Evolutionary conservation across 2,888 invertebrate species (phyloP).

Genomic region (Tiliacea aurago): DNA sequence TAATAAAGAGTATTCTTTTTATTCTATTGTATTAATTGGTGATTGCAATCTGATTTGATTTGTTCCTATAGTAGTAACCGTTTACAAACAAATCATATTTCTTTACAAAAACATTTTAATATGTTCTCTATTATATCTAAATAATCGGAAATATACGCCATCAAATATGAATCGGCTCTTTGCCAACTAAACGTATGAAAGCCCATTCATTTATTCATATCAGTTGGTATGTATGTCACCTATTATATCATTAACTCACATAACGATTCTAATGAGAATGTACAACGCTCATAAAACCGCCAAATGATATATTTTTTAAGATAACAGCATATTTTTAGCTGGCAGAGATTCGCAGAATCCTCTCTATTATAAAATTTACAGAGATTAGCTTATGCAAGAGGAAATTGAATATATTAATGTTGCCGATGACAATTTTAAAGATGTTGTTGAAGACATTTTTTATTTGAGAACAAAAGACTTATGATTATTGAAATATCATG

Average conservation of each 20-base stretch:
- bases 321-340: conserved; percentile 39
- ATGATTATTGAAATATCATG: conserved; percentile 22
- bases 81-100: neutral
- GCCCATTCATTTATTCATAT: conserved; percentile 68
- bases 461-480: conserved; percentile 11
- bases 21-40: too few relatives aligned
- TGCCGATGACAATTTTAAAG: conserved; percentile 34
- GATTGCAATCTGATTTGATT: neutral
- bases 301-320: conserved; percentile 37
- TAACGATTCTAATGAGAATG: conserved; percentile 50
- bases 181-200: conserved; percentile 69
- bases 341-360: conserved; percentile 36
- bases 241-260: conserved; percentile 50
- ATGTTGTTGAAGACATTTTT: conserved; percentile 14
- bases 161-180: conserved; percentile 66
- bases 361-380: conserved; percentile 20
- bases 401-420: conserved; percentile 21
- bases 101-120: neutral
- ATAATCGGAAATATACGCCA: conserved; percentile 22
- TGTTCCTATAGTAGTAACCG: neutral
- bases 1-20: too few relatives aligned
- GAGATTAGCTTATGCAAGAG: conserved; percentile 44
- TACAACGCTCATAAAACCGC: conserved; percentile 39
- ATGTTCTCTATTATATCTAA: neutral
- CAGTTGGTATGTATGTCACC: conserved; percentile 49